These are phyloP conservation scores for Calvadosia cruxmelitensis DNA, from an alignment of 30 jellyfish, hydroid and myxozoan genomes.

Conservation along the genomic window DNA sequence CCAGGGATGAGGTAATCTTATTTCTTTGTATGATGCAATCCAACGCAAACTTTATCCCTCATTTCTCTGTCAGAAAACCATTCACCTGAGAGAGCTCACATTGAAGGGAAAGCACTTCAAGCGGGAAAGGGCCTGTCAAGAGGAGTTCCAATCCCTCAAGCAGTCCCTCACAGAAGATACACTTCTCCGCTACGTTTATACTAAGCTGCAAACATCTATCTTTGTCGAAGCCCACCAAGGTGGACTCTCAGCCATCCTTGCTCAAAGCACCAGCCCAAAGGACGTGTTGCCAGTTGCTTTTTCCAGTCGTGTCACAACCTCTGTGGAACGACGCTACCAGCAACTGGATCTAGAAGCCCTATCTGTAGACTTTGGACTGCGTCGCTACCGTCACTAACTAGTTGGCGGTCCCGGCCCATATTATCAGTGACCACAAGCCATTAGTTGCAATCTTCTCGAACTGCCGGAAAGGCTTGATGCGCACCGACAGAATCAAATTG, in stretches of 20 bases:
- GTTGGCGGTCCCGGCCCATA: background rate
- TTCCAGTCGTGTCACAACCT: background rate
- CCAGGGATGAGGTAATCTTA: conserved; percentile 40
- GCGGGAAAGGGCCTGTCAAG: background rate
- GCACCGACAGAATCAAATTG: background rate
- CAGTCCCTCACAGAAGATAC: background rate
- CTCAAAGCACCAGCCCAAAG: background rate
- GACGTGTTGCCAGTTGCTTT: background rate
- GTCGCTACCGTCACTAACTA: background rate
- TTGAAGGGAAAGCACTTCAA: background rate
- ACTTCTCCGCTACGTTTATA: conserved; percentile 13
- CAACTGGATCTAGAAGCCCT: background rate
- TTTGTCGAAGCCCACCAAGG: conserved; percentile 27
- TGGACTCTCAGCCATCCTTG: background rate
- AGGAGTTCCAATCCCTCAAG: conserved; percentile 18
- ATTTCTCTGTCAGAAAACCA: background rate
- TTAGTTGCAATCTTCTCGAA: background rate
- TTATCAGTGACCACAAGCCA: background rate
- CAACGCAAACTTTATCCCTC: conserved; percentile 29
- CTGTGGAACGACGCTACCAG: background rate
- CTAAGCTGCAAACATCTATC: conserved; percentile 4
- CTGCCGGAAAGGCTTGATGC: background rate
- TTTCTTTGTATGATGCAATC: conserved; percentile 39
- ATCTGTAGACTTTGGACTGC: background rate
- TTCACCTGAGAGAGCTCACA: conserved; percentile 3